phyloP scores from a whole-genome alignment of 2,888 invertebrate genomes.

The Drosophila incognita region DNA sequence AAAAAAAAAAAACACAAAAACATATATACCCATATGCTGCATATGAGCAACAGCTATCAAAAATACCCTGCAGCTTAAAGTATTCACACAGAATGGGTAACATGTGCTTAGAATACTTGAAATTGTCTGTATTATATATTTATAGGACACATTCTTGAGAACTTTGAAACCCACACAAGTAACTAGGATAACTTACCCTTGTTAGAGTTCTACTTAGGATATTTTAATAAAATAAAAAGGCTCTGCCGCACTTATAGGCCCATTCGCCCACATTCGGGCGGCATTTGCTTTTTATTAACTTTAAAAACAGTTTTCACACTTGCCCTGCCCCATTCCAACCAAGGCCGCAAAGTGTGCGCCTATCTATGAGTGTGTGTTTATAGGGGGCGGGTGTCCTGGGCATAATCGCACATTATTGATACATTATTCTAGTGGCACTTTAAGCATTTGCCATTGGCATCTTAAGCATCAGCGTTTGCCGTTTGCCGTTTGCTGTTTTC shows the following conservation, averaged over 20 bases:
- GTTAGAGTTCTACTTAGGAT: slow-evolving; percentile 1
- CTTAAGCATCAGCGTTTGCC: background rate
- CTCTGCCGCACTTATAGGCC: slow-evolving; percentile 33
- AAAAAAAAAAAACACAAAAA: slow-evolving; percentile 12
- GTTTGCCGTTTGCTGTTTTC: background rate
- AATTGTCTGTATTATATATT: background rate
- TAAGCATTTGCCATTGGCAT: slow-evolving; percentile 19
- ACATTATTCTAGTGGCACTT: slow-evolving; percentile 62
- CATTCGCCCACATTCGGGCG: slow-evolving; percentile 24
- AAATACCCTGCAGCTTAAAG: background rate
- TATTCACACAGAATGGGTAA: background rate
- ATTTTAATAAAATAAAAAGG: slow-evolving; percentile 28
- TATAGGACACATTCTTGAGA: background rate
- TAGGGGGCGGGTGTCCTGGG: slow-evolving; percentile 44
- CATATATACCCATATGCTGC: slow-evolving; percentile 13
- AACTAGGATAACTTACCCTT: background rate
- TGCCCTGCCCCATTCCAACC: slow-evolving; percentile 10
- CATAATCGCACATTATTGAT: slow-evolving; percentile 72
- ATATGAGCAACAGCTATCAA: slow-evolving; percentile 21
- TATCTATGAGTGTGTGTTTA: slow-evolving; percentile 9
- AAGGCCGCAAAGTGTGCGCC: slow-evolving; percentile 10
- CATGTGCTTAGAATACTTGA: background rate
- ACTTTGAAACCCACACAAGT: background rate
- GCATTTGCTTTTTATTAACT: slow-evolving; percentile 59
- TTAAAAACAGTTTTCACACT: slow-evolving; percentile 45